A percentile compares a stretch with the other conserved stretches of the same genome.
phyloP scores from a whole-genome alignment of 2,113 vertebrate genomes.

The Neopipo cinnamomea region DNA sequence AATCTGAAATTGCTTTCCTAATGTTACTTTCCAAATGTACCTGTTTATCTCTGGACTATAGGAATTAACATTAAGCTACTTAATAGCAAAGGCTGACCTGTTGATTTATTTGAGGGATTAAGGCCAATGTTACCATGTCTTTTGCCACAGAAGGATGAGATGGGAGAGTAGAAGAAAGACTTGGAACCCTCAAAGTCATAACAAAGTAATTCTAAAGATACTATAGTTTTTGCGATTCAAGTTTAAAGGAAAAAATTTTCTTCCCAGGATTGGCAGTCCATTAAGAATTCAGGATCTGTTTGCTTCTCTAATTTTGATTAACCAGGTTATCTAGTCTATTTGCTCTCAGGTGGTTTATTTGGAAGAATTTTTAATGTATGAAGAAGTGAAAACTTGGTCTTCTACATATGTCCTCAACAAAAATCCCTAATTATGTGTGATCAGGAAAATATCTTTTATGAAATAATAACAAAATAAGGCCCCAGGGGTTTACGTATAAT shows the following conservation, averaged over 20 bases:
- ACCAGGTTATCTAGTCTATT: background rate
- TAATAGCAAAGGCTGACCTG: background rate
- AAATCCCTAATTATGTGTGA: background rate
- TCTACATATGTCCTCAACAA: background rate
- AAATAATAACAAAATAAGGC: background rate
- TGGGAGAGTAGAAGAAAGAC: background rate
- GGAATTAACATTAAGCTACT: background rate
- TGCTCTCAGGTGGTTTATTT: background rate
- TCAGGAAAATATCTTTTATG: background rate
- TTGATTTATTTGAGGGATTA: background rate
- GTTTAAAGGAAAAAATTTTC: background rate
- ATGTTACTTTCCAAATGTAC: background rate
- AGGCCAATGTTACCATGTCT: background rate
- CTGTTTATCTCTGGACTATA: background rate
- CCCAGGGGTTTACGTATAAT: background rate
- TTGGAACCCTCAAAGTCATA: background rate
- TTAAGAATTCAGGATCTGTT: background rate
- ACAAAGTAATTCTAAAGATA: background rate
- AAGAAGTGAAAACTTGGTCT: background rate
- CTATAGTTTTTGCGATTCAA: background rate
- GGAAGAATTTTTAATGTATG: background rate
- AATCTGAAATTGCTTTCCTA: slow-evolving; percentile 8
- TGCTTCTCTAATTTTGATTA: background rate
- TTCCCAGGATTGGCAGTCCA: background rate
- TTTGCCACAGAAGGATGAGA: background rate